Percentiles rank a stretch among this genome's conserved stretches.
Conservation (phyloP, 2,888 invertebrate species). For the Aphidoletes aphidimyza region DNA sequence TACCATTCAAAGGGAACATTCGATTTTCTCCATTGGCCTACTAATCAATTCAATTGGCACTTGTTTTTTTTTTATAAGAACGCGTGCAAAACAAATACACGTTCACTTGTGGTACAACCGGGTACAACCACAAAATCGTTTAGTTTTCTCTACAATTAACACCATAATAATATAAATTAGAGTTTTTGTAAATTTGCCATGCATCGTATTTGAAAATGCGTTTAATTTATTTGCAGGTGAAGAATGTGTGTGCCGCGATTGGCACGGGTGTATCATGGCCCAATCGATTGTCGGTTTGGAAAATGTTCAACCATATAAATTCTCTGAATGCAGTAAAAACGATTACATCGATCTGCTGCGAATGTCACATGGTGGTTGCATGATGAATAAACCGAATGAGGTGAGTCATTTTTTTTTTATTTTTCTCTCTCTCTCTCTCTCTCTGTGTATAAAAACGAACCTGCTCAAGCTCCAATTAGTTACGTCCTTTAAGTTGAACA, state of each 20-base stretch:
- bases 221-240: constrained; percentile 67
- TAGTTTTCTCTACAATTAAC: not conserved
- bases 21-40: too few relatives aligned
- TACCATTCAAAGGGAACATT: too few relatives aligned
- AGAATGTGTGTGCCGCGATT: constrained; percentile 89
- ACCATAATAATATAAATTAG: not conserved
- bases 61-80: not conserved
- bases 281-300: constrained; percentile 90
- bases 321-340: constrained; percentile 93
- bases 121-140: too few relatives aligned
- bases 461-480: not conserved
- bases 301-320: constrained; percentile 95
- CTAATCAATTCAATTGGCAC: constrained; percentile 18
- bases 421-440: not conserved
- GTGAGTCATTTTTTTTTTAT: constrained; percentile 66
- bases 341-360: constrained; percentile 90
- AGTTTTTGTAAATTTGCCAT: too few relatives aligned
- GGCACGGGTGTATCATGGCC: constrained; percentile 97
- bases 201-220: not conserved
- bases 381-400: constrained; percentile 94
- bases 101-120: not conserved
- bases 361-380: constrained; percentile 88
- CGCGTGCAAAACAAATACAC: too few relatives aligned
- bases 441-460: not conserved
- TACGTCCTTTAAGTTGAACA: not conserved